Percentiles rank a stretch among this genome's conserved stretches.
phyloP scores from a whole-genome alignment of 2,888 invertebrate genomes.

The Caenorhabditis angaria region DNA sequence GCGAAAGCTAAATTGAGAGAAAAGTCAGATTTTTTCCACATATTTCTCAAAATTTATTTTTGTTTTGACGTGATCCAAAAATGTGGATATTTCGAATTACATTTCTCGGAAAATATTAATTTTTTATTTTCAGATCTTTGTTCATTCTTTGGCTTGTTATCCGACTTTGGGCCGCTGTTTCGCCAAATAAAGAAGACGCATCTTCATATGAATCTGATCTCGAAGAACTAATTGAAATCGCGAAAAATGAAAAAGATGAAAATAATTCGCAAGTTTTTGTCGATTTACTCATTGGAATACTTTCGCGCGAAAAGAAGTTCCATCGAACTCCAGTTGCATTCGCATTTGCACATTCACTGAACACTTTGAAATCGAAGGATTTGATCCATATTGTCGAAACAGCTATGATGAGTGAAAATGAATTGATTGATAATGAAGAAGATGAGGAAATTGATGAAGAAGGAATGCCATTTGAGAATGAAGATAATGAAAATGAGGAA shows the following conservation, averaged over 20 bases:
- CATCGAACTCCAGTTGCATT: conserved; percentile 44
- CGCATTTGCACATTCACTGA: conserved; percentile 43
- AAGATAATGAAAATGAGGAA: conserved; percentile 25
- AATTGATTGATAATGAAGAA: conserved; percentile 41
- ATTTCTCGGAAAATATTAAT: not conserved
- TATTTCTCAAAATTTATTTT: not conserved
- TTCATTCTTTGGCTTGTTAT: conserved; percentile 42
- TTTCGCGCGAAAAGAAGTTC: conserved; percentile 44
- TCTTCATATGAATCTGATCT: conserved; percentile 29
- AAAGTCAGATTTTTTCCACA: conserved; percentile 27
- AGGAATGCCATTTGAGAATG: conserved; percentile 37
- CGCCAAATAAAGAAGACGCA: conserved; percentile 26
- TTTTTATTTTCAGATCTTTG: conserved; percentile 35
- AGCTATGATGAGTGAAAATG: conserved; percentile 42
- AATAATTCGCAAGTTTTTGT: conserved; percentile 47
- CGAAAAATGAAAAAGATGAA: conserved; percentile 32
- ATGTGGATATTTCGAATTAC: not conserved
- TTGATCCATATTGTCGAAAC: conserved; percentile 52
- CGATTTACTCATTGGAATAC: conserved; percentile 53
- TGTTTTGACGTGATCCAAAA: not conserved
- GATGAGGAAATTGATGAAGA: conserved; percentile 45
- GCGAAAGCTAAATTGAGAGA: conserved; percentile 25
- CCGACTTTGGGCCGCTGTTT: conserved; percentile 39
- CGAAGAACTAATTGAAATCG: conserved; percentile 42
- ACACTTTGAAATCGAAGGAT: conserved; percentile 32